A percentile compares a stretch with the other conserved stretches of the same genome.
phyloP scores from a whole-genome alignment of 2,113 vertebrate species.

The Eretmochelys imbricata region DNA sequence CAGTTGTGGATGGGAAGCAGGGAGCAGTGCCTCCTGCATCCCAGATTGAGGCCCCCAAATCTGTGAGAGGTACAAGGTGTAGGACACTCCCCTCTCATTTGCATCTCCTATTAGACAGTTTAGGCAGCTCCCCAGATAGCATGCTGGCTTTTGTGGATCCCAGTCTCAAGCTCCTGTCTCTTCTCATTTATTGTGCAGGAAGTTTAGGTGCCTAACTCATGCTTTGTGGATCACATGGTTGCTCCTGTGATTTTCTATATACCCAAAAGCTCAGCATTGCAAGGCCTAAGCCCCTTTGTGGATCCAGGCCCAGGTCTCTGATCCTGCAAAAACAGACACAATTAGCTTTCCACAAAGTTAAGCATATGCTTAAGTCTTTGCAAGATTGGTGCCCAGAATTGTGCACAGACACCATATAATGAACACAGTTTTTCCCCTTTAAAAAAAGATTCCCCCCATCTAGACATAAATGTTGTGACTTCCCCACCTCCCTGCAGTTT shows the following conservation, averaged over 20 bases:
- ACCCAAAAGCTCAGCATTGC: neutral
- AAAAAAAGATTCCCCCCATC: neutral
- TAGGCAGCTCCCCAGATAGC: neutral
- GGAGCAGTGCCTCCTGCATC: neutral
- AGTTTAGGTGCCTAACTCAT: neutral
- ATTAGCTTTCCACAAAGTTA: neutral
- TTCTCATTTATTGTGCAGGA: neutral
- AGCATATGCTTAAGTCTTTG: neutral
- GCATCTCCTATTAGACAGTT: neutral
- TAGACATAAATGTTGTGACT: neutral
- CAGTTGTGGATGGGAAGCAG: neutral
- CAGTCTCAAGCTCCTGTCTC: neutral
- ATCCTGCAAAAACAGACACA: neutral
- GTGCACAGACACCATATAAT: neutral
- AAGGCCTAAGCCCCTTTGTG: neutral
- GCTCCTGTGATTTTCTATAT: neutral
- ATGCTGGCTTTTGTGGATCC: neutral
- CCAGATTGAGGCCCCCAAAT: neutral
- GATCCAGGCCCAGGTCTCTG: neutral
- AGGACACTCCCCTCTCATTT: neutral
- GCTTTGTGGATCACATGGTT: neutral
- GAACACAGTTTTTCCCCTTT: neutral
- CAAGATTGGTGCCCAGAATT: neutral
- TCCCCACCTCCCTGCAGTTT: neutral
- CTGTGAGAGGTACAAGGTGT: neutral